These are phyloP conservation scores for Latrodectus elegans DNA, from an alignment of 2,888 invertebrate species.

Conservation along the genomic window DNA sequence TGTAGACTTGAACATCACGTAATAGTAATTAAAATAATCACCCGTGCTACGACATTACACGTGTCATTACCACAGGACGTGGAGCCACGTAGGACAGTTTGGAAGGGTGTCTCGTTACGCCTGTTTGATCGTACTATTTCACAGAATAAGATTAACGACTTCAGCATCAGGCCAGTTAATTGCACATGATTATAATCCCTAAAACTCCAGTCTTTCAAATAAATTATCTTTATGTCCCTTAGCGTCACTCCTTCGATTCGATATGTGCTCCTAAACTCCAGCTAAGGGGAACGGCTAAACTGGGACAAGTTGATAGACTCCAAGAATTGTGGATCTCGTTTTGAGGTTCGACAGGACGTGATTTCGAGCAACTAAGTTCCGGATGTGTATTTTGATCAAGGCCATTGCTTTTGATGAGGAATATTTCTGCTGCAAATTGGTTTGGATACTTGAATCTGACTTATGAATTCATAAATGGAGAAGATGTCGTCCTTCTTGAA, in stretches of 20 bases:
- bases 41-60: slow-evolving; percentile 28
- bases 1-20: slow-evolving; percentile 19
- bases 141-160: slow-evolving; percentile 23
- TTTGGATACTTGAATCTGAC: not conserved
- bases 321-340: not conserved
- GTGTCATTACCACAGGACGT: slow-evolving; percentile 7
- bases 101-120: slow-evolving; percentile 3
- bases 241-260: not conserved
- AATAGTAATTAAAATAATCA: not conserved
- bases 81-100: slow-evolving; percentile 35
- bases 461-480: not conserved
- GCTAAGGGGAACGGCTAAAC: not conserved
- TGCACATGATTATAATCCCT: slow-evolving; percentile 46
- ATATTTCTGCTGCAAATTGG: not conserved
- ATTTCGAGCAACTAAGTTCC: not conserved
- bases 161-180: slow-evolving; percentile 20
- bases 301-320: not conserved
- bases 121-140: slow-evolving; percentile 10
- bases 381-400: slow-evolving; percentile 6
- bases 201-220: slow-evolving; percentile 12
- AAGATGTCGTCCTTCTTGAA: not conserved
- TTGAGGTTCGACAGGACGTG: not conserved
- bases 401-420: slow-evolving; percentile 24
- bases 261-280: not conserved
- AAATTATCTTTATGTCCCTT: slow-evolving; percentile 32